phyloP scores from a whole-genome alignment of 2,113 vertebrate species.

The Alethe castanea region DNA sequence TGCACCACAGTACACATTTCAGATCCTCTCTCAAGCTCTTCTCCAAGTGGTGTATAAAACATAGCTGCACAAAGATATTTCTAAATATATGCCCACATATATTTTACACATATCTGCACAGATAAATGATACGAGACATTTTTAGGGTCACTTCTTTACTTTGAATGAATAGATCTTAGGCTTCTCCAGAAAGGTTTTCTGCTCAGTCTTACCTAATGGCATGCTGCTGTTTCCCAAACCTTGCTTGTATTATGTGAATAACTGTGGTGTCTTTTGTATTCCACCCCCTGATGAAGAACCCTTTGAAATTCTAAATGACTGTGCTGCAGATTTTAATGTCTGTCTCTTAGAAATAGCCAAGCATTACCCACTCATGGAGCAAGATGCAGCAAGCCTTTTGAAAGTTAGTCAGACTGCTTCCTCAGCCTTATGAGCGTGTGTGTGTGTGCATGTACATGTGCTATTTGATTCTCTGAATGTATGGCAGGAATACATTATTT shows the following conservation, averaged over 20 bases:
- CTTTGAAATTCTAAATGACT: constrained; percentile 79
- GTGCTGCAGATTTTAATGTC: constrained; percentile 71
- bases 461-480: constrained; percentile 36
- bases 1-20: constrained; percentile 57
- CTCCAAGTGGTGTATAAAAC: constrained; percentile 48
- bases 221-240: constrained; percentile 60
- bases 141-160: constrained; percentile 62
- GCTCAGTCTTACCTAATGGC: constrained; percentile 60
- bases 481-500: constrained; percentile 55
- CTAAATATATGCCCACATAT: not conserved
- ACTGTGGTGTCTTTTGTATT: constrained; percentile 70
- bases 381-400: constrained; percentile 67
- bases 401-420: constrained; percentile 62
- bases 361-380: constrained; percentile 57
- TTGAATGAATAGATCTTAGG: constrained; percentile 47
- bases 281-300: constrained; percentile 75
- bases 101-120: not conserved
- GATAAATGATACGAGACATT: constrained; percentile 15
- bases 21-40: constrained; percentile 58
- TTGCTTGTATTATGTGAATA: constrained; percentile 66
- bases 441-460: constrained; percentile 27
- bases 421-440: constrained; percentile 53
- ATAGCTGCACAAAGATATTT: not conserved
- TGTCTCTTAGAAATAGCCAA: constrained; percentile 67
- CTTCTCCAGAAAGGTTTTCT: constrained; percentile 58